phyloP scores from a whole-genome alignment of 2,888 invertebrate genomes.

The Melolontha melolontha region DNA sequence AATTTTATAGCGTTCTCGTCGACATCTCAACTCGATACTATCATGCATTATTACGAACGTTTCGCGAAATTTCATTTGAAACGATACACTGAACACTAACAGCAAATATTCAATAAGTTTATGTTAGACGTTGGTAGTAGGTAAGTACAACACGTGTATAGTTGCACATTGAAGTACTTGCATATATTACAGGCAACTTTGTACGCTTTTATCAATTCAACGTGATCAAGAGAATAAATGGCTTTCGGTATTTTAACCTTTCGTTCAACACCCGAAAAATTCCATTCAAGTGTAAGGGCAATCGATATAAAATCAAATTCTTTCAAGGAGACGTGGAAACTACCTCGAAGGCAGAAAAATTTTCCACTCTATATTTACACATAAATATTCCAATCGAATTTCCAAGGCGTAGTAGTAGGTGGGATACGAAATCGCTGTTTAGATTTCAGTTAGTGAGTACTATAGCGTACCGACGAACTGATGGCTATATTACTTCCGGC shows the following conservation, averaged over 20 bases:
- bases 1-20: background rate
- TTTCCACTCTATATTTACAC: constrained; percentile 55
- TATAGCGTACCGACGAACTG: constrained; percentile 46
- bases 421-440: constrained; percentile 54
- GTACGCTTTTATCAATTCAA: constrained; percentile 11
- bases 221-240: constrained; percentile 32
- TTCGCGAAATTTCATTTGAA: no score
- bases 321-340: constrained; percentile 48
- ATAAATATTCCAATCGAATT: constrained; percentile 59
- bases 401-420: constrained; percentile 43
- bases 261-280: constrained; percentile 26
- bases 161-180: no score
- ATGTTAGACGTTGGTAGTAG: no score
- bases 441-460: constrained; percentile 53
- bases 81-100: no score
- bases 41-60: no score
- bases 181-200: constrained; percentile 12
- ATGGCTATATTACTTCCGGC: constrained; percentile 58
- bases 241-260: constrained; percentile 33
- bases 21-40: no score
- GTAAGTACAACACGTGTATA: no score
- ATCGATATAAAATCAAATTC: constrained; percentile 49
- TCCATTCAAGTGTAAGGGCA: constrained; percentile 38
- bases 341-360: constrained; percentile 49
- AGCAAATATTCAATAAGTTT: constrained; percentile 4